phyloP scores from a whole-genome alignment of 2,888 invertebrate genomes.

The Tricholauxania praeusta region DNA sequence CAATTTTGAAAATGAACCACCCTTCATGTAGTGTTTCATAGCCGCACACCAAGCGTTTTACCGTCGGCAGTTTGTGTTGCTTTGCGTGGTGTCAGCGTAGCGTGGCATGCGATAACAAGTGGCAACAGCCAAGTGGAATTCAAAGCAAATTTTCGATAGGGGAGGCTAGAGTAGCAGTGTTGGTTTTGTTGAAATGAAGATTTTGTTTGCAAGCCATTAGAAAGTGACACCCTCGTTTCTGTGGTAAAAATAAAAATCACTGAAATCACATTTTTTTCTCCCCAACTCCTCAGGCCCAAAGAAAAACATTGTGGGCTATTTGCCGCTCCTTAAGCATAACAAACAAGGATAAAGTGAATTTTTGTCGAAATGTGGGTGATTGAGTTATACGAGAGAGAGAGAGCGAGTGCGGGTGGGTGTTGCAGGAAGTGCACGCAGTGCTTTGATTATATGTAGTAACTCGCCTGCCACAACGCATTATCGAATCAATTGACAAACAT shows the following conservation, averaged over 20 bases:
- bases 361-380: slow-evolving; percentile 49
- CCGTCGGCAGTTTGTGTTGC: too few relatives aligned
- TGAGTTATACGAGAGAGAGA: neutral
- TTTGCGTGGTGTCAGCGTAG: neutral
- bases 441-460: slow-evolving; percentile 16
- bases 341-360: slow-evolving; percentile 66
- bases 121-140: slow-evolving; percentile 2
- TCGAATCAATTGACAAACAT: slow-evolving; percentile 59
- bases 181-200: slow-evolving; percentile 55
- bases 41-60: too few relatives aligned
- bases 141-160: neutral
- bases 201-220: slow-evolving; percentile 61
- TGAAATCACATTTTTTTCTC: slow-evolving; percentile 24
- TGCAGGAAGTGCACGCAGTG: neutral
- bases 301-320: slow-evolving; percentile 66
- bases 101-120: slow-evolving; percentile 10
- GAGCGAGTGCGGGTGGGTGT: slow-evolving; percentile 11
- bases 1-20: too few relatives aligned
- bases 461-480: slow-evolving; percentile 49
- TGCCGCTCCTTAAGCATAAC: slow-evolving; percentile 66
- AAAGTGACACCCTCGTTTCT: slow-evolving; percentile 53
- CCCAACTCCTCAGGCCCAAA: neutral
- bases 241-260: slow-evolving; percentile 25
- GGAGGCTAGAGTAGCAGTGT: neutral
- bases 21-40: too few relatives aligned